Base-by-base conservation (phyloP, 37 sponge, comb jelly and placozoan species). In the Halichondria panicea region DNA sequence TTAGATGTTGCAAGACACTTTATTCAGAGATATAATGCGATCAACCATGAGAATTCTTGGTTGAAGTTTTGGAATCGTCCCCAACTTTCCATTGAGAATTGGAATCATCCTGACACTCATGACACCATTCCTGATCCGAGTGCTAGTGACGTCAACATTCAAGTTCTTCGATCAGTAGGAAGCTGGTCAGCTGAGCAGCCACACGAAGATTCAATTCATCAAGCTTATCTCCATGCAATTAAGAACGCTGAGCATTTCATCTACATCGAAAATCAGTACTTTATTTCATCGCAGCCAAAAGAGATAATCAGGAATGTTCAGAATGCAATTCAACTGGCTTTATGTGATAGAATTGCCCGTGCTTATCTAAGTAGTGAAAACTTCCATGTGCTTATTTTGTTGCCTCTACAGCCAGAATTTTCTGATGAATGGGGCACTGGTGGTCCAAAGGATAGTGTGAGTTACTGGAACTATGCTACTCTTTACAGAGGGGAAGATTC, bases 261-360 rank as follows among this genome's bases (percentile, higher is more conserved):
- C 21, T 87, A 87, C 70, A 87, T 87, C 68, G 87, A 87, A 58
- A 76, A 76, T 63, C 85, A 84, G 65, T 84, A 77, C 38, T 84
- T 84, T 48, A 84, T 84, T 50, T 75, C 77, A 9, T 84, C 85
- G 4, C 72, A 52, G 22, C 54, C 66, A 2, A 41, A 34, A 39
- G 59, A n/a, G n/a, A n/a, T n/a, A n/a, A n/a, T 54, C 39, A n/a
- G 8, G 4, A 53, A 66, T 11, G 72, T 84, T 19, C 6, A 12
- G 27, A 84, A 84, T 55, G 8, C 65, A 30, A 68, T 84, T 43
- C 4, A 28, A 31, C 21, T n/a, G 5, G 71, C 85, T 2, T 25
- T 84, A 39, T 40, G 63, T 56, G 56, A 69, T 25, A 53, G 85
- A 21, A 76, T 84, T 57, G 30, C 32, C 18, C 75, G 85, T 60